Conservation (phyloP, 2,113 vertebrate species). For the Cygnus buccinator region DNA sequence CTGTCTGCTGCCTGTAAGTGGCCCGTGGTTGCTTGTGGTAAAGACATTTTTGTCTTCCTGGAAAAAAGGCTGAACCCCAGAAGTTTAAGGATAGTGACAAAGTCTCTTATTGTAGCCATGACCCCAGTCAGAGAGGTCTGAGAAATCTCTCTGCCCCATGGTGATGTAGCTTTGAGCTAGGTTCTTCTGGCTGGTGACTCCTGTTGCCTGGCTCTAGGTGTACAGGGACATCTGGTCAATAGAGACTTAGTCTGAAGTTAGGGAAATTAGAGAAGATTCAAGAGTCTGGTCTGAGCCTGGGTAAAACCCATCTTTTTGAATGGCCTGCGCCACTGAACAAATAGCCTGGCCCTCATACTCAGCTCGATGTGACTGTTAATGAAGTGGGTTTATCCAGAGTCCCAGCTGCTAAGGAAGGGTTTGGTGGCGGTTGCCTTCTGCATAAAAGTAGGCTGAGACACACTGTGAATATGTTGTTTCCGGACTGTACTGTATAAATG, state of each 20-base stretch:
- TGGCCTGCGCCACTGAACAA: neutral
- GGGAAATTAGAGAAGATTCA: neutral
- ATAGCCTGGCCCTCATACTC: neutral
- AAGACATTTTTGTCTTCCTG: neutral
- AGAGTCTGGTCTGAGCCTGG: neutral
- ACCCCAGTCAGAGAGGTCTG: neutral
- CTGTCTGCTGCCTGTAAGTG: neutral
- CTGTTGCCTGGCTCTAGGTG: neutral
- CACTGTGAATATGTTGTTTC: neutral
- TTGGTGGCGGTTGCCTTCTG: neutral
- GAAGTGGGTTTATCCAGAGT: neutral
- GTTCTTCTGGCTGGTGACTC: neutral
- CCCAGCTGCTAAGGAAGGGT: neutral
- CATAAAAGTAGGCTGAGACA: neutral
- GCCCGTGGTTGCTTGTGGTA: neutral
- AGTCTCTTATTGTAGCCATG: neutral
- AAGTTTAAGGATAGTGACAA: neutral
- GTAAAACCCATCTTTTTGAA: neutral
- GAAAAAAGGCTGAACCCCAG: neutral
- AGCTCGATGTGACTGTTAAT: neutral
- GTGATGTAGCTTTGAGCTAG: neutral
- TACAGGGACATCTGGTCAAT: neutral
- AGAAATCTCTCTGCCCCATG: neutral
- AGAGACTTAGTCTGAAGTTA: neutral
- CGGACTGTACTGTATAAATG: neutral